phyloP scores from a whole-genome alignment of 1,140 invertebrate species.

The Drosophila kohkoa region DNA sequence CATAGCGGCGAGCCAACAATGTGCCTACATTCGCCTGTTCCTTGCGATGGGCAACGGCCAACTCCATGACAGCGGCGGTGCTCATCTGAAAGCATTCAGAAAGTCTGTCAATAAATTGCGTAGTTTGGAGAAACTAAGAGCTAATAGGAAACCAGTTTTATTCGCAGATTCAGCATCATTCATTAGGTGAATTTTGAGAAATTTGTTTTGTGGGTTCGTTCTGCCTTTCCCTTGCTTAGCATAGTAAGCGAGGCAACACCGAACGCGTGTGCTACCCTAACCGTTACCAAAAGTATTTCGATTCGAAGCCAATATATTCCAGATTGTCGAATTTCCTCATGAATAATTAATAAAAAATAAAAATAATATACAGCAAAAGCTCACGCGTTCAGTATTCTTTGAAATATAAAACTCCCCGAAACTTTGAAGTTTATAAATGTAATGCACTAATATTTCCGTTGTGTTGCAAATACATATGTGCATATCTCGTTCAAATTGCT shows the following conservation, averaged over 20 bases:
- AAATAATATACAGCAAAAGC: too few relatives aligned
- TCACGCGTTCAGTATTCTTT: too few relatives aligned
- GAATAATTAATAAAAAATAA: too few relatives aligned
- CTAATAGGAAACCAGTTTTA: slow-evolving; percentile 49
- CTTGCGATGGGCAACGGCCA: slow-evolving; percentile 49
- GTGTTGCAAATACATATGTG: too few relatives aligned
- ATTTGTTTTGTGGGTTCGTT: slow-evolving; percentile 12
- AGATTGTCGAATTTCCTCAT: too few relatives aligned
- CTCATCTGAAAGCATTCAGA: slow-evolving; percentile 45
- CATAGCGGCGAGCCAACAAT: slow-evolving; percentile 65
- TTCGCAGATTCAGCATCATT: slow-evolving; percentile 26
- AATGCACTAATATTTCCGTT: too few relatives aligned
- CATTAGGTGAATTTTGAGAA: slow-evolving; percentile 24
- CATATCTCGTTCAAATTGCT: too few relatives aligned
- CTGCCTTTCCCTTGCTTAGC: slow-evolving; percentile 48
- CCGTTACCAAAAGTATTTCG: neutral
- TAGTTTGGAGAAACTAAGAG: slow-evolving; percentile 18
- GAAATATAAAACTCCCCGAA: too few relatives aligned
- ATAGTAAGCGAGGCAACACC: slow-evolving; percentile 4
- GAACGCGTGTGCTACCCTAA: neutral
- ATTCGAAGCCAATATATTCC: too few relatives aligned
- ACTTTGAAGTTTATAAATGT: too few relatives aligned
- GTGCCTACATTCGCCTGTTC: slow-evolving; percentile 44
- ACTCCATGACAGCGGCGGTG: slow-evolving; percentile 40
- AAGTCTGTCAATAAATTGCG: slow-evolving; percentile 32